Conservation (phyloP, 2,888 invertebrate genomes). For the Lordiphosa fenestrarum region DNA sequence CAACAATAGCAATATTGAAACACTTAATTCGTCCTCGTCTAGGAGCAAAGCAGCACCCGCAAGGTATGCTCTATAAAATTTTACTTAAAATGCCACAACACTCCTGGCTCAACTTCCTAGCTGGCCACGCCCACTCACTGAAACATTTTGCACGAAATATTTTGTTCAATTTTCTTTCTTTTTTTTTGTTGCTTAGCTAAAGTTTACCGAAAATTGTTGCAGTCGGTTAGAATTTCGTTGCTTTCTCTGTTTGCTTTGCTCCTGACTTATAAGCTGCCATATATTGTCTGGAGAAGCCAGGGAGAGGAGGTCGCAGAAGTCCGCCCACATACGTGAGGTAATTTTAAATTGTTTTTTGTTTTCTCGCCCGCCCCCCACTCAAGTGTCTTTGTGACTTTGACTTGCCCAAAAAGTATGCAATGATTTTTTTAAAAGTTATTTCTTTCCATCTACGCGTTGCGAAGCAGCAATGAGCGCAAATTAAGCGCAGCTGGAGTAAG, state of each 20-base stretch:
- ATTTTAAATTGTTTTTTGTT: slow-evolving; percentile 69
- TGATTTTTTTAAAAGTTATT: slow-evolving; percentile 46
- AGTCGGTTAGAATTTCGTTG: slow-evolving; percentile 33
- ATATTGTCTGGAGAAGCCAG: slow-evolving; percentile 49
- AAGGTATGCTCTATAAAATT: slow-evolving; percentile 69
- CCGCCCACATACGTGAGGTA: slow-evolving; percentile 74
- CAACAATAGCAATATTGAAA: slow-evolving; percentile 41
- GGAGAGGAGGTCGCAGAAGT: slow-evolving; percentile 19
- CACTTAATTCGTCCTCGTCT: slow-evolving; percentile 56
- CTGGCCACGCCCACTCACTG: slow-evolving; percentile 37
- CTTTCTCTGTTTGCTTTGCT: slow-evolving; percentile 53
- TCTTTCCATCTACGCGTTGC: slow-evolving; percentile 50
- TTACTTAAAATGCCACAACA: slow-evolving; percentile 70
- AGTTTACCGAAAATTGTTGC: slow-evolving; percentile 46
- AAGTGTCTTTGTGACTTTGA: slow-evolving; percentile 46
- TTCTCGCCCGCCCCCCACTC: slow-evolving; percentile 8
- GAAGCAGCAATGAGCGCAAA: slow-evolving; percentile 64
- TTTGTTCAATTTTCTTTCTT: background rate
- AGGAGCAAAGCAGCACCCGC: slow-evolving; percentile 35
- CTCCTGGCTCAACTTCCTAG: slow-evolving; percentile 33
- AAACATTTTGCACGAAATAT: slow-evolving; percentile 43
- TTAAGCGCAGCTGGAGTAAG: slow-evolving; percentile 60
- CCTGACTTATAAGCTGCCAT: slow-evolving; percentile 74
- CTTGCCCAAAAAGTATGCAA: slow-evolving; percentile 40
- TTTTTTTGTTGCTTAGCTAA: slow-evolving; percentile 25